Evolutionary conservation across 1,140 invertebrate genomes (phyloP), one percentile per base, ranked within the genome.

Genomic region (Plodia interpunctella): DNA sequence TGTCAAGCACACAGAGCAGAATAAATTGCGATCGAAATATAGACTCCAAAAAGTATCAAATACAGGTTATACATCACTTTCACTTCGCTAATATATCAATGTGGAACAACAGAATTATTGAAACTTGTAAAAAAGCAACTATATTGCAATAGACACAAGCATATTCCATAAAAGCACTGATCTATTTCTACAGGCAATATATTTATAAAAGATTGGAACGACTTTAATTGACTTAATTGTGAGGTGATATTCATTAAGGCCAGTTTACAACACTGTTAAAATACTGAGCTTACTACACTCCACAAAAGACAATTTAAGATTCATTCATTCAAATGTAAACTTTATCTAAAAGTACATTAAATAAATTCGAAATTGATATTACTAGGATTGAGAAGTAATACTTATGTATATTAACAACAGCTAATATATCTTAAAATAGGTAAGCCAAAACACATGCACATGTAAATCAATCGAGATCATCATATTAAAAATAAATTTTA

Each of bases 311-410:
- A 59, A 60, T 57, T 60, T 18, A 2, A 53, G 28, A 62, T 44
- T 44, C 38, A 44, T 44, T 15, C 38, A 15, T 44, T 44, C 8
- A 13, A 80, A 77, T 79, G 77, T 78, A 83, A 77, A 76, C 65
- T 68, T 76, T 71, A 72, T 87, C 78, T 83, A 83, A 87, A 84
- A 83, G 76, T 83, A 75, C 66, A 78, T 44, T 15, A 44, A 44
- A 44, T 82, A 82, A 85, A 84, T 83, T 85, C 80, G 80, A 80
- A 81, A 72, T 70, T 77, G 70, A 79, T 76, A 80, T 72, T 65
- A 63, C 62, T 73, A 82, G 54, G 56, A 66, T 59, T 57, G 57
- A 68, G 63, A 66, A 61, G 68, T 65, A 65, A 66, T 59, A 60
- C 59, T 65, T 68, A 54, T 69, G 64, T 70, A 78, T 60, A 66